Base-by-base conservation (phyloP, 2,797 vertebrate genomes). In the Labroides dimidiatus region DNA sequence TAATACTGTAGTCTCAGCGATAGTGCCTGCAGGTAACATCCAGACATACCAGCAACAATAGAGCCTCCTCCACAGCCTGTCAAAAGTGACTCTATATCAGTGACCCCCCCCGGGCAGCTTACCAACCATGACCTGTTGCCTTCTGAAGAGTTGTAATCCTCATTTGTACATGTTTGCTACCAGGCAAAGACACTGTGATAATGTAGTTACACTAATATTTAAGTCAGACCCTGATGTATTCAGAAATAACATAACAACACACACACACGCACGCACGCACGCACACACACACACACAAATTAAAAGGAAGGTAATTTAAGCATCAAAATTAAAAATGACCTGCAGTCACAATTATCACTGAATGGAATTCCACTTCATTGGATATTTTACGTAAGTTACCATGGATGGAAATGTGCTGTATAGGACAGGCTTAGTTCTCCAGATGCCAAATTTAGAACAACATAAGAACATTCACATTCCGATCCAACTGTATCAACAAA, bases 71-170 rank as follows among this genome's bases (percentile, higher is more conserved):
- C 93, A 92, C 92, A 91, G 86, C 89, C 92, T 94, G 93, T 94
- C 94, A 94, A 92, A 90, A 90, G 90, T 89, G 90, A 90, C 92
- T 90, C 87, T 92, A 92, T 92, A 92, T 93, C 92, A 91, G 88
- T 93, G 92, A 92, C 92, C 92, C 92, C 90, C 89, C 30, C 80
- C 88, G 80, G 92, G 92, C 91, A 93, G 91, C 91, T 93, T 93
- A 94, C 89, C 88, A 89, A 91, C 89, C 92, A 93, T 93, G 92
- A 94, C 93, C 93, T 93, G 93, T 94, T 94, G 93, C 93, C 86
- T 90, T 91, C 91, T 87, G 87, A 87, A 84, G 85, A 91, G 87
- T 92, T 91, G 86, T 92, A 94, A 92, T 93, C 91, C 87, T 89
- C 84, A 84, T 88, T 91, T 93, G 86, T 91, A 80, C 87, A 86